Conservation (phyloP, 2,113 vertebrate genomes). For the Alligator sinensis region DNA sequence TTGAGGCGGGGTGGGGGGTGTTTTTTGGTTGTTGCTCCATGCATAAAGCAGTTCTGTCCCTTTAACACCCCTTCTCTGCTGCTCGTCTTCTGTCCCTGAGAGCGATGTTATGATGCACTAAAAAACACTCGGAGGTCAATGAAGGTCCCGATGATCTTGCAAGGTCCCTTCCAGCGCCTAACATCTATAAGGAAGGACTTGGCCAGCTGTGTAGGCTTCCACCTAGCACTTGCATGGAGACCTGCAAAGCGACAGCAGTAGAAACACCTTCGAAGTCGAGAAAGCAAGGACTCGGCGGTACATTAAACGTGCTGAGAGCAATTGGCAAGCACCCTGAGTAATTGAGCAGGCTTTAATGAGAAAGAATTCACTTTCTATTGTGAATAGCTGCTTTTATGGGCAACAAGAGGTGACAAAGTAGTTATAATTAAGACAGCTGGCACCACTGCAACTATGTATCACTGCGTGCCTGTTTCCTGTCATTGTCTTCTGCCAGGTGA, state of each 20-base stretch:
- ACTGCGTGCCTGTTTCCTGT: not conserved
- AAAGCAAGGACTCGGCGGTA: not conserved
- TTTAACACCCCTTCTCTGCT: not conserved
- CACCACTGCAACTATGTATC: not conserved
- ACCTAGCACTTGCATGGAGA: no score
- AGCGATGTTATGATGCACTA: not conserved
- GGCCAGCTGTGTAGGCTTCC: no score
- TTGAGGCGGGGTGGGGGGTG: not conserved
- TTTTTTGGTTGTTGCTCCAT: not conserved
- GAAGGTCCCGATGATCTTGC: no score
- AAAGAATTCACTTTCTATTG: constrained; percentile 2
- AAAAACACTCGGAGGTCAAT: not conserved
- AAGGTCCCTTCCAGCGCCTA: no score
- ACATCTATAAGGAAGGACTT: no score
- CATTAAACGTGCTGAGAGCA: not conserved
- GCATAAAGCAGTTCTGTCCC: not conserved
- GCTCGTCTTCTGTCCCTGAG: rapidly evolving
- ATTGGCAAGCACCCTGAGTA: constrained; percentile 33
- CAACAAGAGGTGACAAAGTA: constrained; percentile 35
- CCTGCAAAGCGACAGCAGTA: no score
- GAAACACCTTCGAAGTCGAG: not conserved
- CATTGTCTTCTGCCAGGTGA: not conserved
- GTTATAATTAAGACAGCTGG: not conserved
- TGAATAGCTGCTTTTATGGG: constrained; percentile 36
- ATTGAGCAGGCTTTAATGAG: constrained; percentile 61